Evolutionary conservation across 2,888 invertebrate genomes (phyloP).

Genomic region (Orchestes rusci): DNA sequence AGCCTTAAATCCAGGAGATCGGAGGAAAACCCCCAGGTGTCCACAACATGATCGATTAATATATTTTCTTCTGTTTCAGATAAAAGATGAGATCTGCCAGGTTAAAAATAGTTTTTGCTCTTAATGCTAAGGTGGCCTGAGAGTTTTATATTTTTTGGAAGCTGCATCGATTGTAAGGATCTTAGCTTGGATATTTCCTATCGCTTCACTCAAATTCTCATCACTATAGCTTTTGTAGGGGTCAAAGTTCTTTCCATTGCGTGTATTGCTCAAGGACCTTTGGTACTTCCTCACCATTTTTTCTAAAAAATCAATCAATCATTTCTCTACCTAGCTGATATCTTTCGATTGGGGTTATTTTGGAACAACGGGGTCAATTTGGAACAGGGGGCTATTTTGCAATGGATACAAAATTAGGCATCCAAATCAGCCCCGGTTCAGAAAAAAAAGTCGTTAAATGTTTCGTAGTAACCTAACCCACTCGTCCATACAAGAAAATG

Average conservation of each 20-base stretch:
- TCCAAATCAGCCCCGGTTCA: constrained; percentile 7
- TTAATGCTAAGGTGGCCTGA: constrained; percentile 7
- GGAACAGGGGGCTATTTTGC: no score
- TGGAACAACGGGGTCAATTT: constrained; percentile 6
- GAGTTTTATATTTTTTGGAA: constrained; percentile 7
- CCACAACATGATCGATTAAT: constrained; percentile 14
- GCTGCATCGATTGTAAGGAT: constrained; percentile 8
- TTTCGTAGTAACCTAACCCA: no score
- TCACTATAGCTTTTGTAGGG: constrained; percentile 13
- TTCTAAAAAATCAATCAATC: not conserved
- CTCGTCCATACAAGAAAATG: no score
- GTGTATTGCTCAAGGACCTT: not conserved
- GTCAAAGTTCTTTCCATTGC: constrained; percentile 3
- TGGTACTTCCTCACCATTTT: not conserved
- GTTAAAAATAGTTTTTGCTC: constrained; percentile 1
- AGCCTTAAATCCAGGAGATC: constrained; percentile 7
- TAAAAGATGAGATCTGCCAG: constrained; percentile 14
- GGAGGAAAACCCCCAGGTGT: constrained; percentile 9
- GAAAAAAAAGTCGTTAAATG: not conserved
- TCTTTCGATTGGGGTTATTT: constrained; percentile 2
- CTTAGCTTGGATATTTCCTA: constrained; percentile 11
- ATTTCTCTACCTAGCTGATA: not conserved
- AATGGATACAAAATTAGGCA: not conserved
- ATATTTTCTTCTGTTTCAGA: constrained; percentile 13
- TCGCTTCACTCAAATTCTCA: constrained; percentile 7